Conservation (phyloP, 2,888 invertebrate species). For the Dryobotodes eremita region DNA sequence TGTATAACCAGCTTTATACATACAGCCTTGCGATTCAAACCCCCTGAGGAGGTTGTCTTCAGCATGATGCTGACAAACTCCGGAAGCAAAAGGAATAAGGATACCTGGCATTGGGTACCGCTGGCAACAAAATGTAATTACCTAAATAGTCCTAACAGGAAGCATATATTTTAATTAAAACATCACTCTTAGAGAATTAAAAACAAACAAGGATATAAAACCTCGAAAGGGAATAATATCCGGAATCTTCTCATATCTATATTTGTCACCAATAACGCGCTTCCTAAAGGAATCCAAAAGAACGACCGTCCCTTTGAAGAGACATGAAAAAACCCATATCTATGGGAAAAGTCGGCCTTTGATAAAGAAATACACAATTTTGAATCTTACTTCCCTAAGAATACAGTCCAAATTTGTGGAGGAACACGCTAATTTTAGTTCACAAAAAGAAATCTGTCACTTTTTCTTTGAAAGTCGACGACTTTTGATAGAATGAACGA, state of each 20-base stretch:
- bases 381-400: background rate
- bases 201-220: conserved; percentile 25
- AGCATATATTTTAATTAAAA: conserved; percentile 26
- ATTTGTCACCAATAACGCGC: conserved; percentile 65
- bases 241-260: conserved; percentile 58
- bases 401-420: conserved; percentile 21
- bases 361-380: conserved; percentile 25
- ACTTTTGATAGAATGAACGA: conserved; percentile 57
- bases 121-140: conserved; percentile 5
- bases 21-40: background rate
- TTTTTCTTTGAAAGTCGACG: conserved; percentile 70
- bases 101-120: background rate
- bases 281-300: conserved; percentile 51
- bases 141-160: conserved; percentile 3
- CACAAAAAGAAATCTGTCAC: conserved; percentile 60
- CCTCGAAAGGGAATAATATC: conserved; percentile 47
- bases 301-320: conserved; percentile 53
- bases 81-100: background rate
- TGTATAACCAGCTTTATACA: background rate
- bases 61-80: background rate
- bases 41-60: background rate
- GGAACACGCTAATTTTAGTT: conserved; percentile 28
- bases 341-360: conserved; percentile 57
- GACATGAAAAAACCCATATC: conserved; percentile 59
- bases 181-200: conserved; percentile 10